These are phyloP conservation scores for Psilopogon haemacephalus DNA, from an alignment of 2,113 vertebrate species.

Conservation along the genomic window DNA sequence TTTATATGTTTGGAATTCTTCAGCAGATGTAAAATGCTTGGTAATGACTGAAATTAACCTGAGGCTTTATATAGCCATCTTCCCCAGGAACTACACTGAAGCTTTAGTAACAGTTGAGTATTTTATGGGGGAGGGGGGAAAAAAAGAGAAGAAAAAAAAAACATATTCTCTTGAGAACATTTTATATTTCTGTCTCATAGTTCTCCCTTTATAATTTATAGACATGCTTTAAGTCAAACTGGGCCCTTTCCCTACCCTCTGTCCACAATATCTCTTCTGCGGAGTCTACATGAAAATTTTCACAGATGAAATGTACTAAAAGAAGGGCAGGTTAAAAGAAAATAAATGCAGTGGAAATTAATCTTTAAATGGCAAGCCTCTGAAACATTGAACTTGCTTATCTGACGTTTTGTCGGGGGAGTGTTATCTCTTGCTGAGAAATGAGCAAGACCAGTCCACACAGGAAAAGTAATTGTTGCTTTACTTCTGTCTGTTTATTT, in stretches of 20 bases:
- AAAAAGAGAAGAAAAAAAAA: slow-evolving; percentile 24
- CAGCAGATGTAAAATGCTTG: slow-evolving; percentile 64
- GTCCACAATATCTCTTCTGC: not conserved
- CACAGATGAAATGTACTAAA: slow-evolving; percentile 38
- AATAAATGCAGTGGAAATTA: slow-evolving; percentile 63
- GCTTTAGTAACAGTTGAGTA: slow-evolving; percentile 59
- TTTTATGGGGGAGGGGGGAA: too few relatives aligned
- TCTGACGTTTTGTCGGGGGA: slow-evolving; percentile 56
- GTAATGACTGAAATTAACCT: slow-evolving; percentile 75
- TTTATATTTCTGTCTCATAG: not conserved
- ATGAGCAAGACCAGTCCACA: slow-evolving; percentile 53
- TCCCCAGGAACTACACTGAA: slow-evolving; percentile 49
- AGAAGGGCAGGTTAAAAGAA: slow-evolving; percentile 54
- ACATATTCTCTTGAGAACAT: slow-evolving; percentile 34
- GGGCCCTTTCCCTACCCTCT: not conserved
- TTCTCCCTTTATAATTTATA: slow-evolving; percentile 21
- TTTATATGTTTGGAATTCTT: slow-evolving; percentile 74
- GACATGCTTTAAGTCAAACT: not conserved
- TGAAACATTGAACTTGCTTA: slow-evolving; percentile 65
- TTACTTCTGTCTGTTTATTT: slow-evolving; percentile 67
- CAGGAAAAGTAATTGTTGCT: slow-evolving; percentile 43
- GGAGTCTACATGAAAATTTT: slow-evolving; percentile 49
- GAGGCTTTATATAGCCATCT: slow-evolving; percentile 60
- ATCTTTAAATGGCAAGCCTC: slow-evolving; percentile 63
- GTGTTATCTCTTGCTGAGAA: slow-evolving; percentile 62